phyloP scores from a whole-genome alignment of 2,113 vertebrate species.

The Leiothrix lutea region DNA sequence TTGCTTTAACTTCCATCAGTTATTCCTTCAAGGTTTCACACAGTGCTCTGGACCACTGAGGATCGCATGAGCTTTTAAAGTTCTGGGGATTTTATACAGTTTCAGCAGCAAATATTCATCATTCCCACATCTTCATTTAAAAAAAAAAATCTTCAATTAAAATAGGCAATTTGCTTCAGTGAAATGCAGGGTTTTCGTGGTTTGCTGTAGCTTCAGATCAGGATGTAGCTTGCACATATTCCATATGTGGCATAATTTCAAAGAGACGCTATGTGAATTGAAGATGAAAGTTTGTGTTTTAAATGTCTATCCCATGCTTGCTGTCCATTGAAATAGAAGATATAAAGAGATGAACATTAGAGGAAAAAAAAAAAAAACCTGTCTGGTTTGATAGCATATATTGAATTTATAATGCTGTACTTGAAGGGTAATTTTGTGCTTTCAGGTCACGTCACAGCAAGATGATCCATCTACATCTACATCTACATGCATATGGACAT shows the following conservation, averaged over 20 bases:
- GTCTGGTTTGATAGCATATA: neutral
- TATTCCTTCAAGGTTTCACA: neutral
- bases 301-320: neutral
- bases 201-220: neutral
- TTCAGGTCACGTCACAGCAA: neutral
- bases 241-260: slow-evolving; percentile 21
- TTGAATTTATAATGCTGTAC: neutral
- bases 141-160: neutral
- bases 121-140: neutral
- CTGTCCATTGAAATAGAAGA: neutral
- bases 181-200: neutral
- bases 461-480: neutral
- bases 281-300: slow-evolving; percentile 18
- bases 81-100: neutral
- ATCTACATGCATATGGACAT: neutral
- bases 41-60: neutral
- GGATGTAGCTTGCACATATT: neutral
- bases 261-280: neutral
- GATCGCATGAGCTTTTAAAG: neutral
- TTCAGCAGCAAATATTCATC: slow-evolving; percentile 10
- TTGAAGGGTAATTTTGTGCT: neutral
- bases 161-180: neutral
- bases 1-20: neutral
- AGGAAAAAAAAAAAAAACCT: neutral
- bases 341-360: neutral